phyloP scores from a whole-genome alignment of 2,113 vertebrate genomes.

The Forbesichthys agassizii region DNA sequence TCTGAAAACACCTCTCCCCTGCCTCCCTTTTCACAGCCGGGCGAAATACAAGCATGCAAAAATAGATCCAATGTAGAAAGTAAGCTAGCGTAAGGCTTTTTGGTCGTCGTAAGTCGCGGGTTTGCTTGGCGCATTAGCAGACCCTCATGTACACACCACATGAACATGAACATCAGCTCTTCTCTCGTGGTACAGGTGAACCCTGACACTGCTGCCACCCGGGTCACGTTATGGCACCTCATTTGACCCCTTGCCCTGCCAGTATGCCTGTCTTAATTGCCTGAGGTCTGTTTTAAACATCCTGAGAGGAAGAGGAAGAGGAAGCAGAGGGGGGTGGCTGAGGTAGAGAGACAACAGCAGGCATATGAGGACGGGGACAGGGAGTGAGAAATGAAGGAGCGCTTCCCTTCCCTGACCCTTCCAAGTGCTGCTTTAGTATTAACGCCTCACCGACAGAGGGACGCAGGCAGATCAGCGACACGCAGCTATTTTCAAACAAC shows the following conservation, averaged over 20 bases:
- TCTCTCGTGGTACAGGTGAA: conserved; percentile 35
- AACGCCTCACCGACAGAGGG: conserved; percentile 20
- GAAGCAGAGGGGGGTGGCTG: background rate
- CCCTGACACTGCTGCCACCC: conserved; percentile 44
- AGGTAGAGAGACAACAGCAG: background rate
- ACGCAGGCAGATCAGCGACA: conserved; percentile 18
- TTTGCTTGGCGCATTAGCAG: conserved; percentile 28
- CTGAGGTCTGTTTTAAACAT: conserved; percentile 59
- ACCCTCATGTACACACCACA: conserved; percentile 39
- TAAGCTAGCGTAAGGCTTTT: conserved; percentile 47
- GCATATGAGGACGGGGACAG: background rate
- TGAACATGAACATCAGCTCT: conserved; percentile 22
- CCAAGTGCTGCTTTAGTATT: conserved; percentile 17
- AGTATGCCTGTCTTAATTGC: conserved; percentile 59
- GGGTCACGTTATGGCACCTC: conserved; percentile 60
- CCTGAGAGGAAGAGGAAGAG: conserved; percentile 24
- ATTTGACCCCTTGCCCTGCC: conserved; percentile 50
- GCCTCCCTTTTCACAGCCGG: conserved; percentile 55
- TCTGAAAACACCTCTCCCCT: conserved; percentile 48
- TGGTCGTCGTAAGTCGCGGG: conserved; percentile 30
- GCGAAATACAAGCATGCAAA: conserved; percentile 52
- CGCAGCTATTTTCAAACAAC: conserved; percentile 34
- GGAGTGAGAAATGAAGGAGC: background rate
- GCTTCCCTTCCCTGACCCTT: conserved; percentile 17
- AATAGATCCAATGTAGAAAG: conserved; percentile 57